A percentile compares a stretch with the other conserved stretches of the same genome.
phyloP scores from a whole-genome alignment of 2,888 invertebrate species.

The Osmoderma eremita region DNA sequence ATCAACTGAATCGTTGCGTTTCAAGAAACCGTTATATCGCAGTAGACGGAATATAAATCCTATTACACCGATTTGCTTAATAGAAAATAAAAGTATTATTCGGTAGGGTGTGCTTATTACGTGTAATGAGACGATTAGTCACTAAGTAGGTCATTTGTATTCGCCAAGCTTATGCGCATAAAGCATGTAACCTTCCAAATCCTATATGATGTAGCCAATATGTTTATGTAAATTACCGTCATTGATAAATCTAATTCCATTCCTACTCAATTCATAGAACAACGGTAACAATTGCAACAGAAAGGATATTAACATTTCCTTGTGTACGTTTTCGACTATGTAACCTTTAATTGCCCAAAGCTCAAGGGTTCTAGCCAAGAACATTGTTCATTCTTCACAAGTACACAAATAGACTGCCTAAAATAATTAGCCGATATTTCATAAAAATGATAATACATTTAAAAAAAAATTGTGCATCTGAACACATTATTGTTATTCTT shows the following conservation, averaged over 20 bases:
- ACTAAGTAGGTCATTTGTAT: slow-evolving; percentile 17
- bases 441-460: no score
- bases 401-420: no score
- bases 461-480: no score
- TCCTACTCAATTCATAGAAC: not conserved
- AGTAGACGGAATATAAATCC: slow-evolving; percentile 7
- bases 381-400: no score
- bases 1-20: not conserved
- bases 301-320: no score
- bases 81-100: slow-evolving; percentile 20
- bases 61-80: slow-evolving; percentile 15
- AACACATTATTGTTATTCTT: no score
- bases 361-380: no score
- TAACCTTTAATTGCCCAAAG: not conserved
- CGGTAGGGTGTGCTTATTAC: slow-evolving; percentile 1
- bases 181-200: slow-evolving; percentile 1
- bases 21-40: slow-evolving; percentile 3
- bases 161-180: slow-evolving; percentile 3
- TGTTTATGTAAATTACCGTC: slow-evolving; percentile 18
- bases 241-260: slow-evolving; percentile 10
- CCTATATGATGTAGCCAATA: slow-evolving; percentile 9
- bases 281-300: no score
- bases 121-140: slow-evolving; percentile 18
- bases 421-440: no score
- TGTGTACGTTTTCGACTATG: not conserved